Conservation (phyloP, 1,140 invertebrate genomes). For the Bilobella aurantiaca region DNA sequence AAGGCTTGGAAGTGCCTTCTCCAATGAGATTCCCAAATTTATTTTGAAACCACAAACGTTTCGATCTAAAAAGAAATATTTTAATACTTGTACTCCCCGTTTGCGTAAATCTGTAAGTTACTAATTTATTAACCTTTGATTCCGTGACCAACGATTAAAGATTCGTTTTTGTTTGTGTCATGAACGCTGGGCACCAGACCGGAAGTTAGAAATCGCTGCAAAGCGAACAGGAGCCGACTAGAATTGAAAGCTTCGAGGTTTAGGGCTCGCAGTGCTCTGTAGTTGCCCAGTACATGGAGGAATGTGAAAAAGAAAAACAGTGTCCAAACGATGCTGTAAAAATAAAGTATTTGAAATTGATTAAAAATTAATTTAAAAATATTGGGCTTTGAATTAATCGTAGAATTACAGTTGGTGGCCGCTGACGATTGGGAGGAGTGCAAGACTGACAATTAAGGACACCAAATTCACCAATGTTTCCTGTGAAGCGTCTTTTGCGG, state of each 20-base stretch:
- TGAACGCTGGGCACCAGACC: constrained; percentile 43
- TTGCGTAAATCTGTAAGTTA: background rate
- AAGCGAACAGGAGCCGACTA: constrained; percentile 55
- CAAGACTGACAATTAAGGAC: constrained; percentile 64
- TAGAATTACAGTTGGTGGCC: constrained; percentile 38
- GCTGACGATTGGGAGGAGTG: constrained; percentile 59
- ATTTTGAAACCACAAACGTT: constrained; percentile 46
- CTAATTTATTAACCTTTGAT: constrained; percentile 38
- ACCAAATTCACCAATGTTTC: constrained; percentile 87
- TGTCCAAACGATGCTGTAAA: constrained; percentile 51
- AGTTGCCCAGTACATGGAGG: constrained; percentile 76
- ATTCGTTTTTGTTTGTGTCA: constrained; percentile 49
- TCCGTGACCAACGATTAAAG: constrained; percentile 47
- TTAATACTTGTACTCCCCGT: background rate
- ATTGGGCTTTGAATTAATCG: too few relatives aligned
- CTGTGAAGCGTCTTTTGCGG: constrained; percentile 92
- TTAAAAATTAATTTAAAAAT: background rate
- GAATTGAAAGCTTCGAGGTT: constrained; percentile 68
- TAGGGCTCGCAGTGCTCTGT: constrained; percentile 64
- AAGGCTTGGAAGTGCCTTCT: constrained; percentile 40
- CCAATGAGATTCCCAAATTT: constrained; percentile 46
- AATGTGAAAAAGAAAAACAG: constrained; percentile 62
- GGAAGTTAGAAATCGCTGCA: constrained; percentile 50
- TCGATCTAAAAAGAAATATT: constrained; percentile 39
- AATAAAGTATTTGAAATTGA: background rate